Evolutionary conservation across 1,140 invertebrate species (phyloP).

Genomic region (Drosophila murphyi): DNA sequence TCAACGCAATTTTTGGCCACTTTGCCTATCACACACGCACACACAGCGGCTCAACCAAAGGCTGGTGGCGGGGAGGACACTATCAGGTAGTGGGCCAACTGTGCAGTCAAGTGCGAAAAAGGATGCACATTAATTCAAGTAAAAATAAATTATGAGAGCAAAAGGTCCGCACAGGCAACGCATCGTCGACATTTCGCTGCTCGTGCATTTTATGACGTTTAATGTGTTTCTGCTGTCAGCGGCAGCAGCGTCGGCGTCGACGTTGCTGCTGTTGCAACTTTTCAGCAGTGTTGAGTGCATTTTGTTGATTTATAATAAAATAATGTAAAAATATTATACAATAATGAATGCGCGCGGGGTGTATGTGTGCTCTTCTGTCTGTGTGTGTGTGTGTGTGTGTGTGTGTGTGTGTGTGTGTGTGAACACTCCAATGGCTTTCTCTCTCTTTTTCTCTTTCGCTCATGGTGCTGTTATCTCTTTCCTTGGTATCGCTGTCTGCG

Average conservation of each 20-base stretch:
- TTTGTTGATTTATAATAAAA: conserved; percentile 84
- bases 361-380: not conserved
- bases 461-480: conserved; percentile 16
- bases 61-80: conserved; percentile 1
- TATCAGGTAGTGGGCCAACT: conserved; percentile 74
- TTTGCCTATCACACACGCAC: conserved; percentile 51
- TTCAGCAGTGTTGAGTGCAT: conserved; percentile 72
- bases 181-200: conserved; percentile 68
- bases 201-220: conserved; percentile 82
- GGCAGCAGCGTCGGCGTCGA: conserved; percentile 61
- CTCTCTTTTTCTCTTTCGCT: not conserved
- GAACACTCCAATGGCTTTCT: conserved; percentile 1
- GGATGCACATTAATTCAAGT: conserved; percentile 83
- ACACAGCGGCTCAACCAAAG: conserved; percentile 5
- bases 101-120: conserved; percentile 79
- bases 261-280: conserved; percentile 56
- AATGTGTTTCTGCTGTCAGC: conserved; percentile 81
- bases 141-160: conserved; percentile 81
- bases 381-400: conserved; percentile 11
- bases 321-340: conserved; percentile 84
- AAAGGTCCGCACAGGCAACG: conserved; percentile 40
- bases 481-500: conserved; percentile 43
- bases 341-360: conserved; percentile 75
- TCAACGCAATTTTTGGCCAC: conserved; percentile 53
- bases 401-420: conserved; percentile 10